These are phyloP conservation scores for Phalangium opilio DNA, from an alignment of 2,888 invertebrate genomes.

Conservation along the genomic window DNA sequence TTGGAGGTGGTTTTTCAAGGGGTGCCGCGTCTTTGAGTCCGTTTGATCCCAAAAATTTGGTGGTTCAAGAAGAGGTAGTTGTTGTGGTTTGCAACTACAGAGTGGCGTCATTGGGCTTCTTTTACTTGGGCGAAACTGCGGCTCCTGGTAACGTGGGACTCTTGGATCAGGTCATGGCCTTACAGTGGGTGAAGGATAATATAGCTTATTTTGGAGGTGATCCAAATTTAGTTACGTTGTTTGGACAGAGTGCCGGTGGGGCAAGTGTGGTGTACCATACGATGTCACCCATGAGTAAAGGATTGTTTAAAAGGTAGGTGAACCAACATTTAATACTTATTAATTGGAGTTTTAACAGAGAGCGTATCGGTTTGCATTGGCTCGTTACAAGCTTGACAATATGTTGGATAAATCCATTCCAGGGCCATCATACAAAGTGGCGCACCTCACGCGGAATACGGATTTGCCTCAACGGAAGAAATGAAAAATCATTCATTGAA, in stretches of 20 bases:
- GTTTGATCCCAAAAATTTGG: constrained; percentile 34
- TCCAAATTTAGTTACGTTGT: constrained; percentile 35
- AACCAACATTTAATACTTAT: no score
- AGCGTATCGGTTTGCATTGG: no score
- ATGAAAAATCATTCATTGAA: no score
- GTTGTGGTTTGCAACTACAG: constrained; percentile 38
- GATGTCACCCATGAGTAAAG: constrained; percentile 26
- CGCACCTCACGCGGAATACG: constrained; percentile 36
- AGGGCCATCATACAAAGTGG: constrained; percentile 40
- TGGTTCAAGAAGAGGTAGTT: constrained; percentile 33
- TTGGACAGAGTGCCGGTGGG: constrained; percentile 41
- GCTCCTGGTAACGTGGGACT: constrained; percentile 48
- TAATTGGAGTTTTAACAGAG: no score
- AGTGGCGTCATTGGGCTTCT: constrained; percentile 33
- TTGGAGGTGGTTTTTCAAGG: constrained; percentile 37
- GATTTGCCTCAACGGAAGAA: constrained; percentile 26
- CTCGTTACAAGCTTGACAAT: no score
- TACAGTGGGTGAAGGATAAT: constrained; percentile 39
- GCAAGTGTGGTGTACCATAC: constrained; percentile 32
- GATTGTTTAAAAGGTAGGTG: constrained; percentile 29
- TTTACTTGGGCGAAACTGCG: constrained; percentile 30
- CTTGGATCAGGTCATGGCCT: constrained; percentile 34
- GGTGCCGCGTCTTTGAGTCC: constrained; percentile 34
- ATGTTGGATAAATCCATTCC: no score
- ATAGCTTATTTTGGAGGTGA: constrained; percentile 39